Percentiles rank a stretch among this genome's conserved stretches.
These are phyloP conservation scores for Cataglyphis livida DNA, from an alignment of 2,888 invertebrate genomes.

Conservation along the genomic window DNA sequence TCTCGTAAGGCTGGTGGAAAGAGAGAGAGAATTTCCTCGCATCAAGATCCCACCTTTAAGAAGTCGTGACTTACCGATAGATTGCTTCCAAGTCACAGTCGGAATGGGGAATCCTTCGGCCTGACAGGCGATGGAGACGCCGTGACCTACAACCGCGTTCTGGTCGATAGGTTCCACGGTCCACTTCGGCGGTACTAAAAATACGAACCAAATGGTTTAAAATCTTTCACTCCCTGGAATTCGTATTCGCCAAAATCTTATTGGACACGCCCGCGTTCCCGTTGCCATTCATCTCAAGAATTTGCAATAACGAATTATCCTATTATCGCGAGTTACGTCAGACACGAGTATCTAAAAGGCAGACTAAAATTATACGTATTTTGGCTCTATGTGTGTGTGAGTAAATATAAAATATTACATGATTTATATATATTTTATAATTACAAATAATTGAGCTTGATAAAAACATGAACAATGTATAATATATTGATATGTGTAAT, in stretches of 20 bases:
- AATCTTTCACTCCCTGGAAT: constrained; percentile 59
- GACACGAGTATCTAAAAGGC: background rate
- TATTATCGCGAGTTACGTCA: background rate
- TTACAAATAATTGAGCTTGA: background rate
- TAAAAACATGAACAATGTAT: background rate
- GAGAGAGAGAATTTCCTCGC: constrained; percentile 21
- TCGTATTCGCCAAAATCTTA: constrained; percentile 36
- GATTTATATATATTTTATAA: background rate
- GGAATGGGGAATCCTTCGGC: constrained; percentile 92
- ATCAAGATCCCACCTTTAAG: constrained; percentile 44
- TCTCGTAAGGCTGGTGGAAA: background rate
- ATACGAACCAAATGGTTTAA: constrained; percentile 78
- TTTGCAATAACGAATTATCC: background rate
- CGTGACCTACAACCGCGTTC: constrained; percentile 90
- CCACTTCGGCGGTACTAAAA: constrained; percentile 92
- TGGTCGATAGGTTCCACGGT: constrained; percentile 91
- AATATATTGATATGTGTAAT: background rate
- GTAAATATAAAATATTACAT: background rate
- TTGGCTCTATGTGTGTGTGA: background rate
- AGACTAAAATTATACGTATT: background rate
- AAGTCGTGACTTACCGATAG: constrained; percentile 85
- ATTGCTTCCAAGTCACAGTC: constrained; percentile 87
- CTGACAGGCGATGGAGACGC: constrained; percentile 90
- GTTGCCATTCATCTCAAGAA: constrained; percentile 28
- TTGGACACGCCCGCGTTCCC: constrained; percentile 26